Base-by-base conservation (phyloP, 2,797 vertebrate species). In the Pseudocheirus occidentalis region DNA sequence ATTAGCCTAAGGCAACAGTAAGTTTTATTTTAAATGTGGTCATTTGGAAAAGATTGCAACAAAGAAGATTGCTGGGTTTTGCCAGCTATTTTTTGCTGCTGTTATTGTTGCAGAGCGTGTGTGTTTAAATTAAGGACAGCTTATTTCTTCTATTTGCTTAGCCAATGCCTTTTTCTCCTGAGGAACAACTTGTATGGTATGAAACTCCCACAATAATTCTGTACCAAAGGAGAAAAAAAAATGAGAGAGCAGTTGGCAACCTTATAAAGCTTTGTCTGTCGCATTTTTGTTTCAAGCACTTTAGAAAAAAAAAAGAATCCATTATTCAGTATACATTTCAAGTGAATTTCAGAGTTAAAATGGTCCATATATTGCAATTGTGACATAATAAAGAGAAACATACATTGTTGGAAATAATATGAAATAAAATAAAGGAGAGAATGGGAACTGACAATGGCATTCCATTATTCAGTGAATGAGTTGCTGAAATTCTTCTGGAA, bases 381-480 rank as follows among this genome's bases (percentile, higher is more conserved):
- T 95, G 62, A 66, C 94, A 94, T 94, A 98, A 96, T 53, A 92
- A 95, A 96, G 92, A 96, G 97, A 94, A 94, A 29, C 46, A 87
- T 93, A 92, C 53, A 95, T 96, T 96, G 92, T 97, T 50, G 92
- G 93, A 97, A 97, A 95, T 97, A 91, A 87, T 97, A 54, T 56
- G 55, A 95, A 90, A 92, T 96, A 97, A 98, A 97, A 98, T 95
- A 95, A 94, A 96, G 62, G 91, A 96, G 90, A 27, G 24, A 97
- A 96, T 94, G 93, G 73, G 96, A 98, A 96, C 92, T 0, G 9
- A 96, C 94, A 96, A 95, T 91, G 94, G 50, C 66, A 89, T 97
- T 96, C 95, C 81, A 96, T 98, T 97, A 96, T 97, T 97, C 93
- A 91, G 54, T 96, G 93, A 94, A 97, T 98, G 92, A 96, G 90